Conservation (phyloP, 2,888 invertebrate genomes). For the Phrixothrix hirtus region DNA sequence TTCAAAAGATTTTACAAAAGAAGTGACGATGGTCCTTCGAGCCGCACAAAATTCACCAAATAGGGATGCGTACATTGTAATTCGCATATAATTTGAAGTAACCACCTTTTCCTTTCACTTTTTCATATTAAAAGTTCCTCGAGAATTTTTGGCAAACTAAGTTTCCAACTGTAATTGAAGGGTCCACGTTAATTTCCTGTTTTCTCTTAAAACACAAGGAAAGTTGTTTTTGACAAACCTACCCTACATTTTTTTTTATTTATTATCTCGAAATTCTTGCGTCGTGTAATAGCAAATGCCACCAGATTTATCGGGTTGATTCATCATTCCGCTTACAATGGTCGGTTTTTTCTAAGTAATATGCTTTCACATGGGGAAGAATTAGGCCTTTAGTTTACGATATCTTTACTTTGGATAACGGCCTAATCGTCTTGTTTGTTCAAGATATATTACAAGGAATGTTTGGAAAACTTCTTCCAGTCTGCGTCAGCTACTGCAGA, state of each 20-base stretch:
- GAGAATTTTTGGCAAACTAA: neutral
- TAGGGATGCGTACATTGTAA: too few relatives aligned
- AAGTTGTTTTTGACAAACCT: neutral
- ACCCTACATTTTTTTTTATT: too few relatives aligned
- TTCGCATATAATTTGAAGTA: too few relatives aligned
- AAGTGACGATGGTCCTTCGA: too few relatives aligned
- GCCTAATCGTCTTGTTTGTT: neutral
- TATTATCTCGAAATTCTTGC: neutral
- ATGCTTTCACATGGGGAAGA: neutral
- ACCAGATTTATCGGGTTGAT: neutral
- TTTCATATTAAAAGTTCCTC: neutral
- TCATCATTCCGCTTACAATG: too few relatives aligned
- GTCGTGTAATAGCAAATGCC: neutral
- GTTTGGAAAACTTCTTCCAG: neutral
- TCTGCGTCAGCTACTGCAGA: neutral
- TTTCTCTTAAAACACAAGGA: neutral
- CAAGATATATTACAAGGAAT: neutral
- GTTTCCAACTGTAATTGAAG: neutral
- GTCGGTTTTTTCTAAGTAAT: neutral
- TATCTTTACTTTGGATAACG: neutral
- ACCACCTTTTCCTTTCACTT: neutral
- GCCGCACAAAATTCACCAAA: too few relatives aligned
- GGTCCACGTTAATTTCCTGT: neutral
- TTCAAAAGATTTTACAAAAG: too few relatives aligned
- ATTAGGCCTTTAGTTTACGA: neutral